Evolutionary conservation across 2,888 invertebrate genomes (phyloP).

Genomic region (Drosophila kambysellisi): DNA sequence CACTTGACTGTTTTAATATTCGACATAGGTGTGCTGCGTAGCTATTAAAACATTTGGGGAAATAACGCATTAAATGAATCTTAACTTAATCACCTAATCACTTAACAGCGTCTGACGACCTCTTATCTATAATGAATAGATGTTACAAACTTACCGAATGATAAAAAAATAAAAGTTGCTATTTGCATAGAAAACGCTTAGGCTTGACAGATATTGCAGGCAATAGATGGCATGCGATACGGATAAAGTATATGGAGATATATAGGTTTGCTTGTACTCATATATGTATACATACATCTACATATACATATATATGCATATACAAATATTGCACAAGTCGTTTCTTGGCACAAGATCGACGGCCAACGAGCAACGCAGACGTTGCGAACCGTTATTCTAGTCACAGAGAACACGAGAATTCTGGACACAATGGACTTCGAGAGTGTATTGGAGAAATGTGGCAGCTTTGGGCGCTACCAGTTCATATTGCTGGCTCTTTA

Average conservation of each 20-base stretch:
- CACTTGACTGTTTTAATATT: background rate
- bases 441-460: slow-evolving; percentile 86
- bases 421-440: slow-evolving; percentile 85
- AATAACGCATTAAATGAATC: slow-evolving; percentile 5
- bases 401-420: background rate
- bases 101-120: background rate
- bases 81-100: slow-evolving; percentile 17
- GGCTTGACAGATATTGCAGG: slow-evolving; percentile 11
- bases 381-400: background rate
- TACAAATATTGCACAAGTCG: slow-evolving; percentile 7
- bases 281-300: slow-evolving; percentile 3
- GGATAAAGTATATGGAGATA: background rate
- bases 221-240: slow-evolving; percentile 3
- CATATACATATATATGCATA: slow-evolving; percentile 8
- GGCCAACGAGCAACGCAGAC: slow-evolving; percentile 35
- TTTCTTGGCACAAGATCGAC: slow-evolving; percentile 30
- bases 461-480: slow-evolving; percentile 86
- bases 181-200: slow-evolving; percentile 9
- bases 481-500: slow-evolving; percentile 86
- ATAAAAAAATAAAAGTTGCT: slow-evolving; percentile 24
- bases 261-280: background rate
- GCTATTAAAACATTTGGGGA: too few species aligned
- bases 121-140: slow-evolving; percentile 28
- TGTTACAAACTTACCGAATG: slow-evolving; percentile 13
- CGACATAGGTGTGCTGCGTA: background rate